phyloP scores from a whole-genome alignment of 1,140 invertebrate genomes.

The Dreissena polymorpha region DNA sequence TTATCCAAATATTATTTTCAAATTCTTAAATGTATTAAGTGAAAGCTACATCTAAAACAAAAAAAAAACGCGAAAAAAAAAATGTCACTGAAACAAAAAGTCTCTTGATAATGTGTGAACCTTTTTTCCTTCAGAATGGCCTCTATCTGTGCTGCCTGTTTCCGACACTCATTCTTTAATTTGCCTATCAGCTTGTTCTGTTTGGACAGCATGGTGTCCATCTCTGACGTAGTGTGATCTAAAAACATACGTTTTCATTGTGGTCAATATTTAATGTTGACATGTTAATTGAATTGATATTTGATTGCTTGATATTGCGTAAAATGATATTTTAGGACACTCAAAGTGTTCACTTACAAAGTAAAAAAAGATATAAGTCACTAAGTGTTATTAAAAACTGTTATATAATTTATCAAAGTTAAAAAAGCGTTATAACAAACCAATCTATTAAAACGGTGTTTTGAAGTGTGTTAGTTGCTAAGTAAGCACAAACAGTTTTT shows the following conservation, averaged over 20 bases:
- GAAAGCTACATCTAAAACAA: no score
- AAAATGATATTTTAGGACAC: neutral
- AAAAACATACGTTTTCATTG: neutral
- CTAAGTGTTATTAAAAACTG: no score
- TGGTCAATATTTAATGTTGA: neutral
- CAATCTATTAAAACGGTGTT: no score
- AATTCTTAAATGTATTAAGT: no score
- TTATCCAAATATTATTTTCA: no score
- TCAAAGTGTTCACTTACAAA: neutral
- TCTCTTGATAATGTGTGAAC: slow-evolving; percentile 47
- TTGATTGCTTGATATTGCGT: neutral
- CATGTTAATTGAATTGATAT: neutral
- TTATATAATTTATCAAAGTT: no score
- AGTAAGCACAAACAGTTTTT: no score
- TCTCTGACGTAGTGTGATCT: slow-evolving; percentile 71
- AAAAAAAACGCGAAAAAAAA: no score
- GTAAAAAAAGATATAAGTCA: no score
- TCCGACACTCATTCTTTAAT: slow-evolving; percentile 73
- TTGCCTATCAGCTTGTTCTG: slow-evolving; percentile 75
- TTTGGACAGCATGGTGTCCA: slow-evolving; percentile 74
- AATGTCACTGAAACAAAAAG: no score
- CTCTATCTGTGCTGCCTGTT: slow-evolving; percentile 71
- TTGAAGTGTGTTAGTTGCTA: no score
- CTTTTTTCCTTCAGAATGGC: slow-evolving; percentile 74
- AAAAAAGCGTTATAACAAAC: no score